Conservation (phyloP, 2,888 invertebrate genomes). For the Dryomyza anilis region DNA sequence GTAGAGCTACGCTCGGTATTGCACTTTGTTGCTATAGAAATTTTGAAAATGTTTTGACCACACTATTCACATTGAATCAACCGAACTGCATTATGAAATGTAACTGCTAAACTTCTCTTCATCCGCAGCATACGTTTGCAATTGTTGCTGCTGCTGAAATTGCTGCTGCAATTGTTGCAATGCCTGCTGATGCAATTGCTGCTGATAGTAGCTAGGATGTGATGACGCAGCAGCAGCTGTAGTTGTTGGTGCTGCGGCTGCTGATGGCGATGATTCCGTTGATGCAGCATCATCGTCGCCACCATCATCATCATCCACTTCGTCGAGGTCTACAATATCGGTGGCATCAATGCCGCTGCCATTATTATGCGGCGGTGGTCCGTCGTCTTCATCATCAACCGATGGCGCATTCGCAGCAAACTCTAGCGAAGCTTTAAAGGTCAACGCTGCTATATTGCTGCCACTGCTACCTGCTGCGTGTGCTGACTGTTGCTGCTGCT, state of each 20-base stretch:
- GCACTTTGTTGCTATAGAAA: constrained; percentile 19
- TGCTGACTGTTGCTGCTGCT: not conserved
- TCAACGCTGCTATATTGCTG: constrained; percentile 13
- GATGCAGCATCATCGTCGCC: not conserved
- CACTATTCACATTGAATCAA: constrained; percentile 38
- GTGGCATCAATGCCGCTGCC: constrained; percentile 39
- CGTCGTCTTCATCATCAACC: not conserved
- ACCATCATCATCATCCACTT: not conserved
- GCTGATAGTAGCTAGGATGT: constrained; percentile 43
- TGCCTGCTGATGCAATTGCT: constrained; percentile 48
- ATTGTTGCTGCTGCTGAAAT: constrained; percentile 44
- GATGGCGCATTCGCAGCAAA: not conserved
- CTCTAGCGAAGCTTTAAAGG: too few species aligned
- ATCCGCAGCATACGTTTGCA: constrained; percentile 20
- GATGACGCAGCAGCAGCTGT: constrained; percentile 13
- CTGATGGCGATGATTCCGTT: not conserved
- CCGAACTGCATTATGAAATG: constrained; percentile 31
- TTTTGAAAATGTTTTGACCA: too few species aligned
- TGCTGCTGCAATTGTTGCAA: constrained; percentile 49
- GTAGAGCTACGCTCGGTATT: constrained; percentile 15
- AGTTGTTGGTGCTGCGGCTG: constrained; percentile 14
- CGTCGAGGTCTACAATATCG: constrained; percentile 9
- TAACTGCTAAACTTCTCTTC: constrained; percentile 33
- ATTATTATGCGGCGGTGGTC: constrained; percentile 21
- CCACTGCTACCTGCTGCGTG: not conserved